Evolutionary conservation across 2,888 invertebrate species (phyloP).

Genomic region (Sialis fuliginosa): DNA sequence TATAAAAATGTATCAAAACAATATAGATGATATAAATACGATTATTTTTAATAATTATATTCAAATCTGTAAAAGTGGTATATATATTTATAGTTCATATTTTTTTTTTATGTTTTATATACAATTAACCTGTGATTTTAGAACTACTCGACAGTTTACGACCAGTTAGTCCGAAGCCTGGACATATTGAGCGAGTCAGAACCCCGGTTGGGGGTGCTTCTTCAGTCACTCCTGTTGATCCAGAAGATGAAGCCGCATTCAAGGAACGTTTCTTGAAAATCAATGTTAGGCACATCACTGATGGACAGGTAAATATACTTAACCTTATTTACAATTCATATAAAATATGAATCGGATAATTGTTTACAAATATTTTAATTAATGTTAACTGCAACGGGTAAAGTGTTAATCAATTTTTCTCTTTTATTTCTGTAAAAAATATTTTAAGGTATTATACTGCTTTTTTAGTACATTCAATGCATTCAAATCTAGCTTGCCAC

Average conservation of each 20-base stretch:
- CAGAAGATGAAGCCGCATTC: conserved; percentile 38
- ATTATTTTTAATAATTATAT: too few species aligned
- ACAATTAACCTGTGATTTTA: conserved; percentile 17
- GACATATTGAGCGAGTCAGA: conserved; percentile 47
- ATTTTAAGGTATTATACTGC: too few species aligned
- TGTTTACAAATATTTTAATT: not conserved
- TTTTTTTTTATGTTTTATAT: too few species aligned
- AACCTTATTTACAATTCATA: too few species aligned
- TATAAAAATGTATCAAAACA: too few species aligned
- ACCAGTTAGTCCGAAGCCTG: conserved; percentile 68
- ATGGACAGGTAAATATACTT: conserved; percentile 49
- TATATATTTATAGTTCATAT: too few species aligned
- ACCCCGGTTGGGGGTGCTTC: conserved; percentile 31
- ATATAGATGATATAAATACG: too few species aligned
- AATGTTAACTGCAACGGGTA: not conserved
- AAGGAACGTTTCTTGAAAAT: conserved; percentile 81
- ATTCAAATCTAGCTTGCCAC: too few species aligned
- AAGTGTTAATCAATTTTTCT: conserved; percentile 3
- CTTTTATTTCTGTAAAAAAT: not conserved
- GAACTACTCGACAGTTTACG: conserved; percentile 69
- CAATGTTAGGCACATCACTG: conserved; percentile 81
- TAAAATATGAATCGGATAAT: too few species aligned
- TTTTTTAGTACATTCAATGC: too few species aligned
- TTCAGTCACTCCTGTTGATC: conserved; percentile 21
- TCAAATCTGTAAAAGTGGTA: too few species aligned